A percentile compares a stretch with the other conserved stretches of the same genome.
These are phyloP conservation scores for Falco rusticolus DNA, from an alignment of 2,797 vertebrate genomes.

Conservation along the genomic window DNA sequence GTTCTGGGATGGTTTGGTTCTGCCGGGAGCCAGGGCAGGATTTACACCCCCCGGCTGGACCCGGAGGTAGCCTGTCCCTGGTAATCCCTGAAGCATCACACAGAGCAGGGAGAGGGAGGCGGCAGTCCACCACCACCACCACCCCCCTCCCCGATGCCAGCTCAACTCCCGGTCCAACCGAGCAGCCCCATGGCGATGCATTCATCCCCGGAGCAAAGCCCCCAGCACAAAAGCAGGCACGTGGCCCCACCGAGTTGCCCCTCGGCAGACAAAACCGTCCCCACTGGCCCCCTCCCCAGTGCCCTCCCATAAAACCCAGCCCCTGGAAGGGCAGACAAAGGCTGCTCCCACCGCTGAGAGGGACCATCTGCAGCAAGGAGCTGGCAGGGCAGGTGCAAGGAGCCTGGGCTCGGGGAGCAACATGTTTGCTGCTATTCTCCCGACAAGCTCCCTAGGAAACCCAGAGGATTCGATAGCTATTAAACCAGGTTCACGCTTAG, in stretches of 20 bases:
- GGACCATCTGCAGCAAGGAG: not conserved
- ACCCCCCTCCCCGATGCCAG: not conserved
- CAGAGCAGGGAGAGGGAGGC: not conserved
- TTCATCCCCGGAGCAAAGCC: not conserved
- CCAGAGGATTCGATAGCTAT: not conserved
- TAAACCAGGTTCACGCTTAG: rapidly evolving
- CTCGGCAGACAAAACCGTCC: constrained; percentile 27
- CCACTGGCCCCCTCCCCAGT: not conserved
- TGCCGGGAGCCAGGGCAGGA: not conserved
- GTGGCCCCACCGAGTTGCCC: not conserved
- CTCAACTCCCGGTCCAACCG: not conserved
- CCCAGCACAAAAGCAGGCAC: constrained; percentile 28
- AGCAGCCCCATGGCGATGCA: not conserved
- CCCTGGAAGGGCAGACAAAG: not conserved
- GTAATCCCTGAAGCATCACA: not conserved
- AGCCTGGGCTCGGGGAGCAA: not conserved
- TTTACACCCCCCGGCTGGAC: rapidly evolving
- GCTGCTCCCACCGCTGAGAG: not conserved
- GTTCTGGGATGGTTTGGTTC: not conserved
- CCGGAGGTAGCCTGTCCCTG: rapidly evolving
- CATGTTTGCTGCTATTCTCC: not conserved
- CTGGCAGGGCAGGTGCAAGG: not conserved
- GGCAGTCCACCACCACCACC: rapidly evolving
- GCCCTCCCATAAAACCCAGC: not conserved
- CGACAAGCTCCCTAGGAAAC: not conserved